These are phyloP conservation scores for Amphipyra berbera DNA, from an alignment of 2,888 invertebrate species.

Conservation along the genomic window DNA sequence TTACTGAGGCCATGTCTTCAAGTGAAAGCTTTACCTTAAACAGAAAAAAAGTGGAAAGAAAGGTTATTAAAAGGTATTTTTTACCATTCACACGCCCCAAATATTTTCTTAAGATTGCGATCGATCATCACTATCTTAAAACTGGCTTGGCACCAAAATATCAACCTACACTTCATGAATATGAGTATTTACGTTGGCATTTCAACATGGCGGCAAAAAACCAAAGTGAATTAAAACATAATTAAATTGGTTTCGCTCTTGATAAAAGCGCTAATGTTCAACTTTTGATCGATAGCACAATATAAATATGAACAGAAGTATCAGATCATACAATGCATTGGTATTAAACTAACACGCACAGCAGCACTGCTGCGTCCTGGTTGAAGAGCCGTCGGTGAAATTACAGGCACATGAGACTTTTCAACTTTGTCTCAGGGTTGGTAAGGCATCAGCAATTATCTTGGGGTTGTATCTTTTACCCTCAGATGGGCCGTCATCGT, in stretches of 20 bases:
- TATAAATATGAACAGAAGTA: conserved; percentile 19
- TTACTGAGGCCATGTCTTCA: no score
- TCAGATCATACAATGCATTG: not conserved
- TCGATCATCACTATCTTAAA: conserved; percentile 42
- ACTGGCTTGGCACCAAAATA: conserved; percentile 41
- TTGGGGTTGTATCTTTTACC: no score
- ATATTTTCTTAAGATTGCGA: conserved; percentile 21
- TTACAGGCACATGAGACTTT: no score
- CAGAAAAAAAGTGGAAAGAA: conserved; percentile 2
- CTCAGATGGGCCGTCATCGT: no score
- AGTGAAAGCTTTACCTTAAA: conserved; percentile 18
- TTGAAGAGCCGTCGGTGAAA: no score
- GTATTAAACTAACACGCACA: no score
- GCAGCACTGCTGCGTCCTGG: no score
- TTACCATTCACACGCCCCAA: conserved; percentile 3
- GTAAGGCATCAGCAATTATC: no score
- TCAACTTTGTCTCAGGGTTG: no score
- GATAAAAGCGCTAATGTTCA: conserved; percentile 25
- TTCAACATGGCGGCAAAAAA: conserved; percentile 34
- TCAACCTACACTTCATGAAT: conserved; percentile 4
- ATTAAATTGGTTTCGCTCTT: conserved; percentile 46
- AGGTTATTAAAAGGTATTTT: not conserved
- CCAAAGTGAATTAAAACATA: conserved; percentile 32
- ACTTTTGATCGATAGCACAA: conserved; percentile 57
- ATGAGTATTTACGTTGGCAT: conserved; percentile 11